A percentile compares a stretch with the other conserved stretches of the same genome.
These are phyloP conservation scores for Danaus chrysippus DNA, from an alignment of 2,888 invertebrate genomes.

Conservation along the genomic window DNA sequence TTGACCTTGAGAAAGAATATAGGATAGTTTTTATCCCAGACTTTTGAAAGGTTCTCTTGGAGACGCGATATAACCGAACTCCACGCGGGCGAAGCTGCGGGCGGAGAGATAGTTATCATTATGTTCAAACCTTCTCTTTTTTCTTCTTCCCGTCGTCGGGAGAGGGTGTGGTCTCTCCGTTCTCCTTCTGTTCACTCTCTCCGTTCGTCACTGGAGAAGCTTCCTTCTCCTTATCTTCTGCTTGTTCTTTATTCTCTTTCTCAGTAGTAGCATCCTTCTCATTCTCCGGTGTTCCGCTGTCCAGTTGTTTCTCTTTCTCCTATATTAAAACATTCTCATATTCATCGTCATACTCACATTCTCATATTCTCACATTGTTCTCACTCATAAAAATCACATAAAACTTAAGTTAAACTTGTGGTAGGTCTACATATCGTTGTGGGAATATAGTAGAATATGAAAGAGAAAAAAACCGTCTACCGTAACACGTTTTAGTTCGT, in stretches of 20 bases:
- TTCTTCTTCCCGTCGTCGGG: conserved; percentile 80
- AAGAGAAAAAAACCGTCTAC: conserved; percentile 11
- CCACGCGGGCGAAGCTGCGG: too few species aligned
- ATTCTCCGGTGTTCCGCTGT: conserved; percentile 80
- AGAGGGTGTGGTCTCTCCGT: conserved; percentile 57
- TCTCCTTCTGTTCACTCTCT: conserved; percentile 65
- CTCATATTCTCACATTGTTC: too few species aligned
- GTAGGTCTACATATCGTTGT: background rate
- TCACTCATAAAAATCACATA: too few species aligned
- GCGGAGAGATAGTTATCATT: too few species aligned
- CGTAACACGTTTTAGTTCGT: conserved; percentile 19
- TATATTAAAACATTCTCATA: conserved; percentile 40
- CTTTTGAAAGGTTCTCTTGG: too few species aligned
- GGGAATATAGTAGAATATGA: background rate
- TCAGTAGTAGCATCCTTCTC: conserved; percentile 84
- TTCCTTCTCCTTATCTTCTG: conserved; percentile 46
- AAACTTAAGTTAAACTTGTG: background rate
- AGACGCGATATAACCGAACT: too few species aligned
- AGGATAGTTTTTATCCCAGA: too few species aligned
- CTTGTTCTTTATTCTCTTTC: conserved; percentile 73
- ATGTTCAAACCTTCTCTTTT: conserved; percentile 78
- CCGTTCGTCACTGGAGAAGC: conserved; percentile 61
- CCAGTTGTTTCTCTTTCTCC: conserved; percentile 80
- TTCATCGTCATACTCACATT: too few species aligned
- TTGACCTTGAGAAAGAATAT: too few species aligned